Base-by-base conservation (phyloP, 2,888 invertebrate species). In the Neoascia interrupta region DNA sequence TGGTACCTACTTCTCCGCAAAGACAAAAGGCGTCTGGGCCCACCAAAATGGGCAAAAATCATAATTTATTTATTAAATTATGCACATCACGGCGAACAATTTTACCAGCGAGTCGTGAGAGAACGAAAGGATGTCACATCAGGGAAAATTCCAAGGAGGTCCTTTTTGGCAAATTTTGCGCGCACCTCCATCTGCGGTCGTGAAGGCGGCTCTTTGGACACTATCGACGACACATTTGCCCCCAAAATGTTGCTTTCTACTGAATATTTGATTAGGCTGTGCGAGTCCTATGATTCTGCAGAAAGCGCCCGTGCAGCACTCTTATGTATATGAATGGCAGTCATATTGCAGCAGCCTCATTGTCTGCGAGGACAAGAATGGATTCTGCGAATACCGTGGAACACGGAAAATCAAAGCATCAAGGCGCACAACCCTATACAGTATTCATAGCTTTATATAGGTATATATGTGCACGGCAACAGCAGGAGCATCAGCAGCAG, bases 171-270 rank as follows among this genome's bases (percentile, higher is more conserved):
- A 76, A 76, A 72, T 64, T 63, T 34, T 47, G 26, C 28, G 49
- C 21, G 49, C 47, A 58, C 60, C 47, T 41, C 54, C 74, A 79
- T 79, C 79, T 72, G 72, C 66, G 72, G 66, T 72, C 23, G 31
- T 11, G 18, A 70, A 76, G 88, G 88, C 88, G 88, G 87, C 88
- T 88, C 84, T 84, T 86, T 85, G 86, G 84, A 88, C 88, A 88
- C 87, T 84, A 84, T 86, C 76, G 45, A 58, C 72, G 64, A 76
- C 76, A 76, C 76, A 72, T 76, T 76, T 76, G 72, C 76, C 63
- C n/a, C 73, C 64, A 72, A 76, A 76, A 60, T 37, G 63, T 64
- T 41, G 41, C 8, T 13, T 63, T 63, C 23, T 58, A 37, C 36
- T 81, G 82, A 79, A 82, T 81, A 82, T 81, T 81, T 81, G 79